Percentiles rank a stretch among this genome's conserved stretches.
Evolutionary conservation across 1,140 invertebrate genomes (phyloP).

Genomic region (Heliothis virescens): DNA sequence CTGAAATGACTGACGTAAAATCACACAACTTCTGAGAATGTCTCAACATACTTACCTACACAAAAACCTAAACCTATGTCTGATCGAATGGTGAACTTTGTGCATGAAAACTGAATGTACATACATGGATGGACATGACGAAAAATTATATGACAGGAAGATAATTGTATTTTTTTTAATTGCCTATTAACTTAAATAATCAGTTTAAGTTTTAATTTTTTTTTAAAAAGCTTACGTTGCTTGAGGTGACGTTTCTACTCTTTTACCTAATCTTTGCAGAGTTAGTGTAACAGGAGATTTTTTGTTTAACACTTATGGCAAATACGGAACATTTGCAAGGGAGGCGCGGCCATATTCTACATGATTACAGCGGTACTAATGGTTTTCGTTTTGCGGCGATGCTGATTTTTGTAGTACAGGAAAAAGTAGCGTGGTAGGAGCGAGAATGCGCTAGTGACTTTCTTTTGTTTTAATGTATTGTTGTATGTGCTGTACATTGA

Average conservation of each 20-base stretch:
- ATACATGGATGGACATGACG: too few relatives aligned
- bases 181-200: too few relatives aligned
- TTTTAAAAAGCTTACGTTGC: neutral
- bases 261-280: neutral
- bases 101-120: too few relatives aligned
- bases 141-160: too few relatives aligned
- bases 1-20: too few relatives aligned
- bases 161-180: too few relatives aligned
- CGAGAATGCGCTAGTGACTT: neutral
- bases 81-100: too few relatives aligned
- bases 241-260: neutral
- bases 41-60: too few relatives aligned
- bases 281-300: constrained; percentile 38
- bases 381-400: constrained; percentile 10
- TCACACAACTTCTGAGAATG: too few relatives aligned
- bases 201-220: too few relatives aligned
- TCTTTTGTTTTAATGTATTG: neutral
- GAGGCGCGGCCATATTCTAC: constrained; percentile 32
- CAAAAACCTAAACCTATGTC: too few relatives aligned
- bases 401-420: neutral
- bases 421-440: constrained; percentile 14
- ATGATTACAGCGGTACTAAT: constrained; percentile 23
- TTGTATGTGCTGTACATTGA: neutral
- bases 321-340: constrained; percentile 44
- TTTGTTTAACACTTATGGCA: constrained; percentile 43